phyloP scores from a whole-genome alignment of 2,888 invertebrate species.

The Disparrhopalites patrizii region DNA sequence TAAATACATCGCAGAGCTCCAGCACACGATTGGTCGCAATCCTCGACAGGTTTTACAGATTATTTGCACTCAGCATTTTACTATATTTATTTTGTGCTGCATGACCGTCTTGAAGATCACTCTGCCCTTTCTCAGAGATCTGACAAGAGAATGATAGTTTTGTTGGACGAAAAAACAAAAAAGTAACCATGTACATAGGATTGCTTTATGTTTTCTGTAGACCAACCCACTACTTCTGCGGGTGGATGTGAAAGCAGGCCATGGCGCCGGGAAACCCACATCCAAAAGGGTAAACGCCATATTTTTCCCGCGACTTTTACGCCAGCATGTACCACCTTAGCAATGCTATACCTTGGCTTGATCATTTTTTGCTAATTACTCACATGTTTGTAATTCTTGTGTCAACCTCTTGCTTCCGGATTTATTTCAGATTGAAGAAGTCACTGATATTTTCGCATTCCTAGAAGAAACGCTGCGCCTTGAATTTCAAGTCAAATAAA shows the following conservation, averaged over 20 bases:
- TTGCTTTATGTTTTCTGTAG: constrained; percentile 49
- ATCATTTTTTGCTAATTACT: no score
- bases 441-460: constrained; percentile 82
- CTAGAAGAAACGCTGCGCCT: constrained; percentile 69
- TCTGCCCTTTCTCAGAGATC: no score
- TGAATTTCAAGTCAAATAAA: constrained; percentile 54
- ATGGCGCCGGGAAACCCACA: constrained; percentile 60
- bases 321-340: no score
- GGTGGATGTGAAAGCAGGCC: constrained; percentile 59
- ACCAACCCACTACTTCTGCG: constrained; percentile 57
- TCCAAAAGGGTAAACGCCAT: constrained; percentile 53
- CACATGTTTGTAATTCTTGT: no score
- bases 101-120: not conserved
- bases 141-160: no score
- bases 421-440: constrained; percentile 76
- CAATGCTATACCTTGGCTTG: no score
- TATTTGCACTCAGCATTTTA: not conserved
- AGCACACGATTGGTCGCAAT: constrained; percentile 52
- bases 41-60: constrained; percentile 51
- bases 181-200: not conserved
- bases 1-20: constrained; percentile 59
- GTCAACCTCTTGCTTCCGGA: no score
- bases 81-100: not conserved
- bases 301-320: no score
- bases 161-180: no score